These are phyloP conservation scores for Enteromius paludinosus DNA, from an alignment of 2,797 vertebrate genomes.

Conservation along the genomic window DNA sequence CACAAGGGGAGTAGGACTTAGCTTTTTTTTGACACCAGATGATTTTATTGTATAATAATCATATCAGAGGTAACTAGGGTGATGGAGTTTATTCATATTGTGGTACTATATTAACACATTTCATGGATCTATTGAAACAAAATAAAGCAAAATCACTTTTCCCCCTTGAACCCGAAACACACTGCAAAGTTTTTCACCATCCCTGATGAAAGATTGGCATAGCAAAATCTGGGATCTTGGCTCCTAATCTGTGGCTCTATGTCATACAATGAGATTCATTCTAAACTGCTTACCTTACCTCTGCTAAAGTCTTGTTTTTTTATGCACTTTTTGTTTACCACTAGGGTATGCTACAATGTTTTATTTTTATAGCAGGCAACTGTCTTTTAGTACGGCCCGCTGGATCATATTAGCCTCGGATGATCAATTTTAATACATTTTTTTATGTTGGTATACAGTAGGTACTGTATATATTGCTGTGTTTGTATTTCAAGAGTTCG, in stretches of 20 bases:
- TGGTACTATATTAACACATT: neutral
- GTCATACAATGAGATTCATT: neutral
- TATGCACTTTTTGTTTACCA: no score
- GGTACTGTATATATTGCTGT: no score
- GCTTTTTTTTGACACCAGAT: neutral
- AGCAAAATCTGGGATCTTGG: neutral
- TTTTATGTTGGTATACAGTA: no score
- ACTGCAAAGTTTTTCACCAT: no score
- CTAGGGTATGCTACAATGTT: no score
- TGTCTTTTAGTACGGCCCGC: no score
- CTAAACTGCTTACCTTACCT: no score
- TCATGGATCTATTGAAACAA: neutral
- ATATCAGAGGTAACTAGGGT: neutral
- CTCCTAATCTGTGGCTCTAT: neutral
- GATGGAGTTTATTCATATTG: neutral
- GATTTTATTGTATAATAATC: neutral
- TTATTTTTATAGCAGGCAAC: no score
- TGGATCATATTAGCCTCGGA: no score
- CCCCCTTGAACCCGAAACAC: neutral
- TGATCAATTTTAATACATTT: no score
- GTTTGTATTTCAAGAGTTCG: no score
- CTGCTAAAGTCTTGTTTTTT: no score
- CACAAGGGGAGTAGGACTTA: neutral
- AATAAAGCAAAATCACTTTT: neutral
- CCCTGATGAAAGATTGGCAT: neutral